These are phyloP conservation scores for Empidonax traillii DNA, from an alignment of 2,113 vertebrate genomes.

Conservation along the genomic window DNA sequence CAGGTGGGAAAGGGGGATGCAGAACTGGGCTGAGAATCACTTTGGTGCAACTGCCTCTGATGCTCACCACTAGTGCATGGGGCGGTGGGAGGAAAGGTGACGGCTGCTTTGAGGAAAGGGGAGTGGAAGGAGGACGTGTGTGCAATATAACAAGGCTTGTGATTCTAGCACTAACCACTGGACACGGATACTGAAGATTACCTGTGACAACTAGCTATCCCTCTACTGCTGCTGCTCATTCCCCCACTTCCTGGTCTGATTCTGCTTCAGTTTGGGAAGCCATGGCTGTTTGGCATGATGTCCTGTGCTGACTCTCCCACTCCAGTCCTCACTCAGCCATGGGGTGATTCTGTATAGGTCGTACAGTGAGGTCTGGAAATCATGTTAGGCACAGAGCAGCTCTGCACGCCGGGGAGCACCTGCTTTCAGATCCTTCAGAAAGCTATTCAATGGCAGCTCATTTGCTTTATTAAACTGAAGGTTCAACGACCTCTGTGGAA, in stretches of 20 bases:
- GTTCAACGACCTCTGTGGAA: background rate
- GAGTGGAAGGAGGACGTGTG: background rate
- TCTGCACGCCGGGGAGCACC: background rate
- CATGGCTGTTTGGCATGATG: background rate
- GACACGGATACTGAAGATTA: background rate
- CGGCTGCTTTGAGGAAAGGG: background rate
- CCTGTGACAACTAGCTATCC: conserved; percentile 30
- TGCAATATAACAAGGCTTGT: conserved; percentile 39
- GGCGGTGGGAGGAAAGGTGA: background rate
- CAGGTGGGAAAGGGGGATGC: background rate
- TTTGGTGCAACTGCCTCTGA: conserved; percentile 14
- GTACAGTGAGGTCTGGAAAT: background rate
- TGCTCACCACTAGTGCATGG: background rate
- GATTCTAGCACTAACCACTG: conserved; percentile 52
- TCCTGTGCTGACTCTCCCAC: background rate
- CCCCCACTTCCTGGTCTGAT: background rate
- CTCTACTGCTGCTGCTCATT: background rate
- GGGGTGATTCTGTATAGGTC: background rate
- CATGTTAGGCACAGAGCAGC: fast-evolving
- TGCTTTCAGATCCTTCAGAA: background rate
- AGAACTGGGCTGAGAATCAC: background rate
- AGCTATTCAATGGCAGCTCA: background rate
- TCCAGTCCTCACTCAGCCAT: background rate
- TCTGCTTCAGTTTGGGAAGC: background rate
- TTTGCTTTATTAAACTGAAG: background rate